These are phyloP conservation scores for Deilephila porcellus DNA, from an alignment of 2,888 invertebrate species.

Conservation along the genomic window DNA sequence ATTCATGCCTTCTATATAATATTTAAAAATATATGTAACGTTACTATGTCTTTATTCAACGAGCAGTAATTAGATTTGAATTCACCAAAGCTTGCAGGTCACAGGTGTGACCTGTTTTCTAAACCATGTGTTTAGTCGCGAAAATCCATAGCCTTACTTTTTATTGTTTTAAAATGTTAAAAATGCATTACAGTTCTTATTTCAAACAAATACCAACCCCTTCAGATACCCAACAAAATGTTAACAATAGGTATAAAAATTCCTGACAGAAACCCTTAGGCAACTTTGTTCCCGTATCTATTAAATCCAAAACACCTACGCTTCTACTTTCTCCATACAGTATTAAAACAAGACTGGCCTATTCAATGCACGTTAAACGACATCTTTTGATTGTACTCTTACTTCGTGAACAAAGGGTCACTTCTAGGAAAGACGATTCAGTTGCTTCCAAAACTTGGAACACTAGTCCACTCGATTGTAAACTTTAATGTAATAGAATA, in stretches of 20 bases:
- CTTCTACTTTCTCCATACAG: background rate
- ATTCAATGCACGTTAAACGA: constrained; percentile 27
- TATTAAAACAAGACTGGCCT: constrained; percentile 20
- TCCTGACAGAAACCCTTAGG: background rate
- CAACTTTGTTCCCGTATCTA: background rate
- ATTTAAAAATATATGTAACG: no score
- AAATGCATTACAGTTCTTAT: background rate
- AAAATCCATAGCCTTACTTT: no score
- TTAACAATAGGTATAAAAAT: background rate
- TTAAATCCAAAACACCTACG: constrained; percentile 19
- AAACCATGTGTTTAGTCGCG: no score
- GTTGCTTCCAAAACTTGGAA: constrained; percentile 10
- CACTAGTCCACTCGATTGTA: background rate
- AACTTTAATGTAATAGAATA: background rate
- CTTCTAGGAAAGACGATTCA: constrained; percentile 27
- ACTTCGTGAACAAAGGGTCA: constrained; percentile 25
- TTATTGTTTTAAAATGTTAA: no score
- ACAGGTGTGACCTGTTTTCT: no score
- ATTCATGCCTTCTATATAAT: no score
- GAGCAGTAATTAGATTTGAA: no score
- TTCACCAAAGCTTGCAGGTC: no score
- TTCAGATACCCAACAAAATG: background rate
- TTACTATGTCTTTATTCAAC: no score
- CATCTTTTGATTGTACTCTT: constrained; percentile 27
- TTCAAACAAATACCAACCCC: background rate